phyloP scores from a whole-genome alignment of 2,797 vertebrate genomes.

The Caiman crocodilus region DNA sequence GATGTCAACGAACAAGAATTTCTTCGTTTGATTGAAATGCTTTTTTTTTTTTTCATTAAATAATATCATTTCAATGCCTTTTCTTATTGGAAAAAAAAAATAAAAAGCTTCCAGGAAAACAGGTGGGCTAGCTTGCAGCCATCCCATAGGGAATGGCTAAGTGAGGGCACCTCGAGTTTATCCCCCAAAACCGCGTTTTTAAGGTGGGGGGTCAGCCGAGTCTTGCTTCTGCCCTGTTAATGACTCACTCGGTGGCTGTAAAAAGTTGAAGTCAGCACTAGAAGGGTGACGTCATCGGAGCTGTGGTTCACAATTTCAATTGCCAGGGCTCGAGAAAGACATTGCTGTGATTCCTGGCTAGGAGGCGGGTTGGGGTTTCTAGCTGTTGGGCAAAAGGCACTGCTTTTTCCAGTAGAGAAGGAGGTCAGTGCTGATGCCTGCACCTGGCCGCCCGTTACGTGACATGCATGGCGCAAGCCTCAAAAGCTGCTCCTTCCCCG shows the following conservation, averaged over 20 bases:
- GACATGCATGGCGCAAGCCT: not conserved
- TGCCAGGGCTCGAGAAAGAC: conserved; percentile 10
- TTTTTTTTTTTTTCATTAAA: not conserved
- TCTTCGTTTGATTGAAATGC: not conserved
- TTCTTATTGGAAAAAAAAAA: not conserved
- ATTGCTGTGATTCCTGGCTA: conserved; percentile 14
- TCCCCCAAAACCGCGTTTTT: not conserved
- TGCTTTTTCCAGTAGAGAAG: conserved; percentile 55
- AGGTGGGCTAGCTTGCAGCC: not conserved
- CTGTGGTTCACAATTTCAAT: conserved; percentile 1
- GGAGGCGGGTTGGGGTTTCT: conserved; percentile 15
- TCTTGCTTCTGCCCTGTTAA: not conserved
- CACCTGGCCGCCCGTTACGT: conserved; percentile 10
- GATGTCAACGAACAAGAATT: not conserved
- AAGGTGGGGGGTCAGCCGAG: not conserved
- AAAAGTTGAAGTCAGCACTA: conserved; percentile 51
- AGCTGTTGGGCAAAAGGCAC: conserved; percentile 47
- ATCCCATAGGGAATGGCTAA: not conserved
- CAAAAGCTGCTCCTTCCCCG: not conserved
- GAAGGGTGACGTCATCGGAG: not conserved
- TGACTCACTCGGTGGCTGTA: not conserved
- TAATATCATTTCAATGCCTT: too few species aligned
- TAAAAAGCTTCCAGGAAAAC: not conserved
- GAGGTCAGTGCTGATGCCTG: conserved; percentile 38
- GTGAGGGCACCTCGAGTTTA: not conserved